Conservation (phyloP, 1,140 invertebrate species). For the Atta cephalotes region DNA sequence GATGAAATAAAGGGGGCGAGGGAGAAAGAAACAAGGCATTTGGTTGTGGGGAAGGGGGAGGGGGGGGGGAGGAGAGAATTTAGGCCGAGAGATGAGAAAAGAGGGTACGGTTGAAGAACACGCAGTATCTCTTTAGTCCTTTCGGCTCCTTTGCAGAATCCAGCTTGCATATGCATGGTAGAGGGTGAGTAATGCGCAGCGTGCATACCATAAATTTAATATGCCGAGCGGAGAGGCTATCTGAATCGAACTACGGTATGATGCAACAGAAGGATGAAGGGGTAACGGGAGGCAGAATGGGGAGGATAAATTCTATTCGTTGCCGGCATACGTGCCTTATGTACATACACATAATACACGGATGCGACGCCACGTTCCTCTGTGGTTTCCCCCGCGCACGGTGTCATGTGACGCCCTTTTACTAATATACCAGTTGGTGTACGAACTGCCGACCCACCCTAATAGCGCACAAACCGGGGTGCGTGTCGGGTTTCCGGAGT, state of each 20-base stretch:
- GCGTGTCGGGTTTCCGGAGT: slow-evolving; percentile 41
- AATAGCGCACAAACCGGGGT: slow-evolving; percentile 41
- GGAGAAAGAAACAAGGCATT: neutral
- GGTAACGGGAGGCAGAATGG: neutral
- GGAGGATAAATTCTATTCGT: slow-evolving; percentile 78
- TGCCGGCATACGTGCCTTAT: slow-evolving; percentile 68
- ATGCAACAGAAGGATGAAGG: slow-evolving; percentile 57
- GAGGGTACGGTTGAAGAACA: slow-evolving; percentile 25
- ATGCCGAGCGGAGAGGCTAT: slow-evolving; percentile 76
- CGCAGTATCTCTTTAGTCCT: slow-evolving; percentile 41
- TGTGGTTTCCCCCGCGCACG: slow-evolving; percentile 52
- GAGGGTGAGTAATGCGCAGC: slow-evolving; percentile 74
- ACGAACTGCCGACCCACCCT: slow-evolving; percentile 34
- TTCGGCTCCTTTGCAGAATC: slow-evolving; percentile 59
- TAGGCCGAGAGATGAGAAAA: neutral
- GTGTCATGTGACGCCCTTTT: slow-evolving; percentile 31
- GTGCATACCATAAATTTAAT: slow-evolving; percentile 80
- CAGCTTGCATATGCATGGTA: slow-evolving; percentile 54
- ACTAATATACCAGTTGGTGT: slow-evolving; percentile 36
- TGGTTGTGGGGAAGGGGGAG: no score
- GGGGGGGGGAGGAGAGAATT: neutral
- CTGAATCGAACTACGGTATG: slow-evolving; percentile 79
- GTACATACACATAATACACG: slow-evolving; percentile 50
- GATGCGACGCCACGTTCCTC: slow-evolving; percentile 57
- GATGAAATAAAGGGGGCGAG: slow-evolving; percentile 2